These are phyloP conservation scores for Beris chalybata DNA, from an alignment of 2,888 invertebrate genomes.

Conservation along the genomic window DNA sequence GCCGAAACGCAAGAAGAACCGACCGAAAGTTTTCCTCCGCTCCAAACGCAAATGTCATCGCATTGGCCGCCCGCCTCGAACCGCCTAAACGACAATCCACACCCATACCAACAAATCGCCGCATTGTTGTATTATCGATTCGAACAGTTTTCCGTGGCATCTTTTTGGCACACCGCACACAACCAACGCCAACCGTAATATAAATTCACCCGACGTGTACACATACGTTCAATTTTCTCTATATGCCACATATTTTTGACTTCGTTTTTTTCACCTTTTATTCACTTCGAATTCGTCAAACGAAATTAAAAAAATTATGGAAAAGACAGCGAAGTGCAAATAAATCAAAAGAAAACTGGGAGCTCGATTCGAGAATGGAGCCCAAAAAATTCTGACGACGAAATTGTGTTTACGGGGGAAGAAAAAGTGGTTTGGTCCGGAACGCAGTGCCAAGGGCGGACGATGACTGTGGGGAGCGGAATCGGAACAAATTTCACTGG, in stretches of 20 bases:
- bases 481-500: no score
- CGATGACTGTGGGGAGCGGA: no score
- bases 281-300: no score
- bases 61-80: background rate
- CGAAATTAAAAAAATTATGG: no score
- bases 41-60: slow-evolving; percentile 24
- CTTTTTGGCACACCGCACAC: slow-evolving; percentile 11
- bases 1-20: background rate
- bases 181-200: background rate
- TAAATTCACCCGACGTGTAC: background rate
- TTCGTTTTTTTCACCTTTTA: background rate
- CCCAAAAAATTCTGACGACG: no score
- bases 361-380: background rate
- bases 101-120: background rate
- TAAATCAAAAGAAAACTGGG: slow-evolving; percentile 15
- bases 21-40: background rate
- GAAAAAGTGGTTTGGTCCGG: no score
- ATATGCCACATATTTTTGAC: slow-evolving; percentile 28
- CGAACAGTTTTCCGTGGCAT: slow-evolving; percentile 26
- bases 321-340: slow-evolving; percentile 15
- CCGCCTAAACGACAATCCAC: background rate
- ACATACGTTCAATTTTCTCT: slow-evolving; percentile 20
- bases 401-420: no score
- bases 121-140: slow-evolving; percentile 11
- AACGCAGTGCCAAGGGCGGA: no score